phyloP scores from a whole-genome alignment of 2,113 vertebrate genomes.

The Pelvicachromis taeniatus region DNA sequence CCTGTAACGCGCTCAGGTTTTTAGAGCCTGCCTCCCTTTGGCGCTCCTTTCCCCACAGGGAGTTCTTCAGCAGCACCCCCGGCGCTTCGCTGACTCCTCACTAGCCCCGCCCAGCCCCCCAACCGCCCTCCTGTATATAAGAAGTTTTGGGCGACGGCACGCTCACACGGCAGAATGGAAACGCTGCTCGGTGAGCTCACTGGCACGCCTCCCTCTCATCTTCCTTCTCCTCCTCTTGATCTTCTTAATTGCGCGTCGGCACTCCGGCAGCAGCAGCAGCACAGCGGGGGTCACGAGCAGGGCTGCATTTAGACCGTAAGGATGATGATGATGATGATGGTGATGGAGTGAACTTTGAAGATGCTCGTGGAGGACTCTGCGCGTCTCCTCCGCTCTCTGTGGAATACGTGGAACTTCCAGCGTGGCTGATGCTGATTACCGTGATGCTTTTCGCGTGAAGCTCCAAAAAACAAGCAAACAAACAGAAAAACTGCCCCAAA shows the following conservation, averaged over 20 bases:
- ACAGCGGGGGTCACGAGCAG: not conserved
- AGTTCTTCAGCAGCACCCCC: not conserved
- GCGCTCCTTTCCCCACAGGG: not conserved
- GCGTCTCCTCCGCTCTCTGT: not conserved
- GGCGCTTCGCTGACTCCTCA: not conserved
- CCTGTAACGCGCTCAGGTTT: not conserved
- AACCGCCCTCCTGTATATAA: constrained; percentile 69
- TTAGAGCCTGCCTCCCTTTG: not conserved
- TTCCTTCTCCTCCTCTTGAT: not conserved
- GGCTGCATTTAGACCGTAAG: not conserved
- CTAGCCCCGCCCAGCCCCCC: constrained; percentile 8
- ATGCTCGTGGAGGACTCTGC: not conserved
- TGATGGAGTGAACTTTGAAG: not conserved
- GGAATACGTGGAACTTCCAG: constrained; percentile 32
- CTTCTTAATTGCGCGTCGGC: constrained; percentile 13
- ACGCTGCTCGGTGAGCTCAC: constrained; percentile 29
- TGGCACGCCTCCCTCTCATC: constrained; percentile 33
- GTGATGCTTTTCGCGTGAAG: not conserved
- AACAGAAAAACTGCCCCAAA: not conserved
- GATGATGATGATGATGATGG: constrained; percentile 5
- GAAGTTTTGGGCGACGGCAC: constrained; percentile 69
- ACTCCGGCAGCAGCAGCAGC: not conserved
- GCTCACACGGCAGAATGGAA: constrained; percentile 64
- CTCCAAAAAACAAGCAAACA: not conserved
- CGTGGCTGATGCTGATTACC: not conserved